Conservation (phyloP, 2,113 vertebrate genomes). For the Montifringilla adamsi region DNA sequence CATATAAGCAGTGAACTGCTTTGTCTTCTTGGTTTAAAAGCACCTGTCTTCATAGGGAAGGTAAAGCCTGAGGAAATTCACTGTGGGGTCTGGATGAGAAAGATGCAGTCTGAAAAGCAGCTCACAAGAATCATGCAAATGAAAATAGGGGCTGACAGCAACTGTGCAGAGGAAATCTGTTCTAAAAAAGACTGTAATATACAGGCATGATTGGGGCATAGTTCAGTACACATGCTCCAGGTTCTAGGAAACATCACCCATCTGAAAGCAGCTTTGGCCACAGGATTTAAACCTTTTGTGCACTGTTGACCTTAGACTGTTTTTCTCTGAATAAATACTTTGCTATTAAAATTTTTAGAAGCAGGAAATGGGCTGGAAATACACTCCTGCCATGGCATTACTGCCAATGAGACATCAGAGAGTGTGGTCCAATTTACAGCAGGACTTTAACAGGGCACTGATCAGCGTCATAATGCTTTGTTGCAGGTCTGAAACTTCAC, state of each 20-base stretch:
- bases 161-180: background rate
- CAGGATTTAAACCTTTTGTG: background rate
- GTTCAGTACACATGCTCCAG: background rate
- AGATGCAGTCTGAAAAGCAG: background rate
- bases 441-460: background rate
- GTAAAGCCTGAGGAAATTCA: background rate
- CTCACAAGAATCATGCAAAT: background rate
- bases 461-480: background rate
- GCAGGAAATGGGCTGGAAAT: background rate
- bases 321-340: background rate
- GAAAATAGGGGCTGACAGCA: background rate
- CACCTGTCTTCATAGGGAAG: background rate
- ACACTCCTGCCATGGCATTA: background rate
- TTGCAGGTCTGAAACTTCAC: background rate
- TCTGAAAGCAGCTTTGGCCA: background rate
- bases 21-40: background rate
- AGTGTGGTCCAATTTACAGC: accelerated
- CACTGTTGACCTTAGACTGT: background rate
- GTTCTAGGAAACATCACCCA: background rate
- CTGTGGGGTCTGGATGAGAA: background rate
- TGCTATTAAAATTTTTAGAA: background rate
- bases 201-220: background rate
- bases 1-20: background rate
- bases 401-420: background rate
- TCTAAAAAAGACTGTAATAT: background rate